These are phyloP conservation scores for Genyomyrus donnyi DNA, from an alignment of 2,113 vertebrate genomes.

Conservation along the genomic window DNA sequence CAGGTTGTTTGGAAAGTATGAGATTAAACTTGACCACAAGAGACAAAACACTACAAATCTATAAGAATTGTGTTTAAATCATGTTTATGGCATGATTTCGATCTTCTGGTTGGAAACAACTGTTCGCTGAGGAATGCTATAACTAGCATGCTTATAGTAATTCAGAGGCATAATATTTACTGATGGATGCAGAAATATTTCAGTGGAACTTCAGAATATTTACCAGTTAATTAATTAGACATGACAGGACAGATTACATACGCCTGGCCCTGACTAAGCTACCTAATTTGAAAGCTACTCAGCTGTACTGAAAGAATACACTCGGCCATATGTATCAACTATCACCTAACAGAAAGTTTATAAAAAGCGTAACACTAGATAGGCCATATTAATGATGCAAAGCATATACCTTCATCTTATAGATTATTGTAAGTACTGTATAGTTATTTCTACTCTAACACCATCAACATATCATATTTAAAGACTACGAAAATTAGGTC, in stretches of 20 bases:
- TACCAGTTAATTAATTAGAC: neutral
- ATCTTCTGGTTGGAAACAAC: neutral
- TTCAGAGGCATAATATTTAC: neutral
- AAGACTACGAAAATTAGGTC: neutral
- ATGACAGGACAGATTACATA: neutral
- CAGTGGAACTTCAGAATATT: neutral
- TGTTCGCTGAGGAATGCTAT: neutral
- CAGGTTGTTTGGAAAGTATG: neutral
- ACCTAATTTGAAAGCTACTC: neutral
- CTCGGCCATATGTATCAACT: neutral
- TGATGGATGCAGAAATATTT: neutral
- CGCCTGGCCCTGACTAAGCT: neutral
- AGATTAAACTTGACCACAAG: neutral
- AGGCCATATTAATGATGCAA: neutral
- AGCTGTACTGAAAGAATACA: neutral
- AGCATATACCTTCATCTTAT: neutral
- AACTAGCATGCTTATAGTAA: neutral
- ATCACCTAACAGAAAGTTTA: neutral
- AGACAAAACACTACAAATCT: neutral
- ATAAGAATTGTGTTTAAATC: neutral
- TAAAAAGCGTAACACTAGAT: neutral
- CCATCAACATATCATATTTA: neutral
- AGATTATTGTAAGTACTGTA: neutral
- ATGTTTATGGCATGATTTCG: neutral
- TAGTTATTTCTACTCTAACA: neutral